Evolutionary conservation across 1,140 invertebrate genomes (phyloP), one percentile per base, ranked within the genome.

Genomic region (Geopemphigus sp.): DNA sequence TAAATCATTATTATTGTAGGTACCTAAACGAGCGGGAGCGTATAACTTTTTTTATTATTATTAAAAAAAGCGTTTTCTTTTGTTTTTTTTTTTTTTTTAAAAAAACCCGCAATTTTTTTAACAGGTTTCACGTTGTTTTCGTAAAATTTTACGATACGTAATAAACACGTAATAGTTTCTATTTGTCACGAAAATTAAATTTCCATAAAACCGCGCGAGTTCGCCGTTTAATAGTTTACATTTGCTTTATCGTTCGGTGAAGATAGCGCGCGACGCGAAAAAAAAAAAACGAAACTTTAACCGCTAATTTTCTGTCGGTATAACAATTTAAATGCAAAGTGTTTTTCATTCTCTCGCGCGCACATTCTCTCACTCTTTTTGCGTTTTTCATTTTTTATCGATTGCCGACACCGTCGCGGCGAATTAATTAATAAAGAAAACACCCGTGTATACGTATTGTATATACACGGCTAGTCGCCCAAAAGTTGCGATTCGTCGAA

Each of bases 351-450:
- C 11, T 72, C 53, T 72, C 4, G 19, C 11, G 5, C 14, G 5
- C 14, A 8, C 47, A 6, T 50, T 50, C 8, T 14, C 11, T 12
- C 47, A 8, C 11, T 11, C 47, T 50, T 14, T 50, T 11, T 45
- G 11, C 5, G 5, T 45, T n/a, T 24, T 24, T 24, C 24, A 11
- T 11, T 10, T 57, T 17, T 39, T 59, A 59, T 76, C 59, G 72
- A 45, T 76, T 76, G n/a, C 22, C 15, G 12, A 54, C 22, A 26
- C 56, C 72, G 24, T 76, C 24, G 26, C 32, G 39, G 32, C 22
- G n/a, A 45, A 76, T 76, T 59, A 76, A 76, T 76, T 76, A 76
- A 74, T 57, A n/a, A n/a, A 76, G 26, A 45, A 76, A 76, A 70
- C 53, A 72, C 53, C 22, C 17, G 22, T 70, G 50, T 53, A 47